Evolutionary conservation across 2,797 vertebrate species (phyloP).

Genomic region (Scolopax bukidnonensis): DNA sequence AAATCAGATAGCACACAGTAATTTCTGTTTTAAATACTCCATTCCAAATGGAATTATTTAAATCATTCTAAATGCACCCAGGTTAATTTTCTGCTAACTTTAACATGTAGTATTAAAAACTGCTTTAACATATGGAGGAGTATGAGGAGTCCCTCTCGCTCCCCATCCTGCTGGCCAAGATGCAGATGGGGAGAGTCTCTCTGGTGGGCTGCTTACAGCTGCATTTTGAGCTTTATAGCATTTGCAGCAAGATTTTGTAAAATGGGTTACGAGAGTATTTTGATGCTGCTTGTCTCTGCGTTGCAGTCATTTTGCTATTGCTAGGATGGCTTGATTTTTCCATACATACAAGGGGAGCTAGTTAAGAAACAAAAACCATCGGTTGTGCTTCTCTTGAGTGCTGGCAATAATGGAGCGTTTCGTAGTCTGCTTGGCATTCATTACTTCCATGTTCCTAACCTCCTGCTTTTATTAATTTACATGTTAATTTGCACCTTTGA

Average conservation of each 20-base stretch:
- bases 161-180: neutral
- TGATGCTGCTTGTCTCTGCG: rapidly evolving
- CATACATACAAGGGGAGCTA: rapidly evolving
- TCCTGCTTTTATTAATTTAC: neutral
- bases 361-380: neutral
- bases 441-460: neutral
- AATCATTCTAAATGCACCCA: neutral
- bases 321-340: neutral
- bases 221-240: neutral
- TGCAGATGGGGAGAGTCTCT: rapidly evolving
- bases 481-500: neutral
- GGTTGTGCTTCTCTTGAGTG: neutral
- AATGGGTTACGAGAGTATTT: neutral
- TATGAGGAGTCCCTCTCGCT: neutral
- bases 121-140: too few species aligned
- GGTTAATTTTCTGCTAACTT: neutral
- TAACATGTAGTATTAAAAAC: neutral
- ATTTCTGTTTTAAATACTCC: neutral
- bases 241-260: neutral
- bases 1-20: neutral
- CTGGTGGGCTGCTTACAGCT: neutral
- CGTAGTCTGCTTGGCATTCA: neutral
- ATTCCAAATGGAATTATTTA: too few species aligned
- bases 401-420: neutral
- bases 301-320: neutral